Evolutionary conservation across 2,888 invertebrate species (phyloP).

Genomic region (Chrysotoxum bicinctum): DNA sequence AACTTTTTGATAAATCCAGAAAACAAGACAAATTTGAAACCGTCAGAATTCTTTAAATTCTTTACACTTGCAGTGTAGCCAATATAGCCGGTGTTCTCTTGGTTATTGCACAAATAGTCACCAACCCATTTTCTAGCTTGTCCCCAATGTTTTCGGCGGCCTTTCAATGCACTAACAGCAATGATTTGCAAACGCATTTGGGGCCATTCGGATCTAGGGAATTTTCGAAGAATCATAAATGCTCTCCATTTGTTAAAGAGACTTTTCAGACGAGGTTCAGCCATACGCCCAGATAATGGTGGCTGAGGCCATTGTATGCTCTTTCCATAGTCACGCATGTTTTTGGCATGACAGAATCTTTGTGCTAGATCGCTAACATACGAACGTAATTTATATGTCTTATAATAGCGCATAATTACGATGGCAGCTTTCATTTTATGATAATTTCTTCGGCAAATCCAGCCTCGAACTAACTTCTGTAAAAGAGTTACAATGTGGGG

Average conservation of each 20-base stretch:
- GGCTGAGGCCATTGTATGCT: constrained; percentile 91
- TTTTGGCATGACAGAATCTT: constrained; percentile 86
- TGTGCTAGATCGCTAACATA: constrained; percentile 86
- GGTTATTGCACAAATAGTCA: constrained; percentile 88
- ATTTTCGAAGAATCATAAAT: constrained; percentile 90
- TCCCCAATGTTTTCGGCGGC: constrained; percentile 86
- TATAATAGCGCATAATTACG: constrained; percentile 90
- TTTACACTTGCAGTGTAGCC: constrained; percentile 86
- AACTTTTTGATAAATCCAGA: constrained; percentile 81
- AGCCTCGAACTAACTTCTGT: constrained; percentile 97
- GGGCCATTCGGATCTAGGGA: constrained; percentile 93
- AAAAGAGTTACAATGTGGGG: constrained; percentile 95
- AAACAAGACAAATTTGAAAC: constrained; percentile 84
- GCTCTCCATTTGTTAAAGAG: constrained; percentile 94
- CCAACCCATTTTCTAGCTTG: constrained; percentile 91
- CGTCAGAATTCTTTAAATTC: constrained; percentile 86
- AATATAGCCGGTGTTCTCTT: constrained; percentile 87
- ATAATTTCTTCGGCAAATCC: constrained; percentile 89
- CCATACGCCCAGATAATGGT: constrained; percentile 86
- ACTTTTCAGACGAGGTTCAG: constrained; percentile 84
- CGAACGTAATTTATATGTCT: constrained; percentile 87
- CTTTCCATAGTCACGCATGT: constrained; percentile 89
- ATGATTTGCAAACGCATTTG: constrained; percentile 91
- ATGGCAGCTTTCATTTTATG: constrained; percentile 93
- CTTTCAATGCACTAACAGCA: constrained; percentile 88